Base-by-base conservation (phyloP, 2,797 vertebrate species). In the Chaunax sp. region DNA sequence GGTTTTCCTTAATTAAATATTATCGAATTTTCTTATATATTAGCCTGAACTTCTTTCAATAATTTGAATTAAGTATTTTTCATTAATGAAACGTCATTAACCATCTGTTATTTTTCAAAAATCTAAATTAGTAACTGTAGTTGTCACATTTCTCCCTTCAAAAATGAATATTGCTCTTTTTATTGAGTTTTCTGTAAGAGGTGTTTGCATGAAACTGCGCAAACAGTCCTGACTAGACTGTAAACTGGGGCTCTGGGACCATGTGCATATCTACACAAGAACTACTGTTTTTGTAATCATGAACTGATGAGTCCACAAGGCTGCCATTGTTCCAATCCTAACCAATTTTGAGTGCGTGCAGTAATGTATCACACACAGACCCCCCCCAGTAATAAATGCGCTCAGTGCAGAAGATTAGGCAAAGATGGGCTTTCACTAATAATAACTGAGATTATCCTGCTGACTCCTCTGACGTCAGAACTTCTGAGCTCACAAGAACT, bases 391-490 rank as follows among this genome's bases (percentile, higher is more conserved):
- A 47, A 66, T 64, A 51, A 64, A 77, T 63, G 53, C 22, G 55
- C 68, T 58, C 45, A 50, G 53, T 61, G 46, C 26, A 28, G 38
- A 68, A 70, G 67, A 80, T 75, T 70, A 77, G 55, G 50, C 3
- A 2, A 64, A 77, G 66, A 77, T 55, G 71, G 19, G 52, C 57
- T 72, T 78, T 58, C 68, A 68, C 59, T 81, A 57, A 70, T 81
- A 61, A 83, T 75, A 73, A 63, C 58, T 22, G 69, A 75, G 77
- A 82, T 86, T 78, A 82, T 76, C 77, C 77, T 35, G 44, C 47
- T 23, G 63, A 64, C 58, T 73, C 23, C 23, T 68, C 56, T 70
- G 71, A 80, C 52, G 62, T 82, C 65, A 78, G 69, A 64, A 58
- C 33, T 22, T 80, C 54, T 71, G 65, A 81, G 74, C 62, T 76